Percentiles rank a stretch among this genome's conserved stretches.
Evolutionary conservation across 2,113 vertebrate species (phyloP).

Genomic region (Tautogolabrus adspersus): DNA sequence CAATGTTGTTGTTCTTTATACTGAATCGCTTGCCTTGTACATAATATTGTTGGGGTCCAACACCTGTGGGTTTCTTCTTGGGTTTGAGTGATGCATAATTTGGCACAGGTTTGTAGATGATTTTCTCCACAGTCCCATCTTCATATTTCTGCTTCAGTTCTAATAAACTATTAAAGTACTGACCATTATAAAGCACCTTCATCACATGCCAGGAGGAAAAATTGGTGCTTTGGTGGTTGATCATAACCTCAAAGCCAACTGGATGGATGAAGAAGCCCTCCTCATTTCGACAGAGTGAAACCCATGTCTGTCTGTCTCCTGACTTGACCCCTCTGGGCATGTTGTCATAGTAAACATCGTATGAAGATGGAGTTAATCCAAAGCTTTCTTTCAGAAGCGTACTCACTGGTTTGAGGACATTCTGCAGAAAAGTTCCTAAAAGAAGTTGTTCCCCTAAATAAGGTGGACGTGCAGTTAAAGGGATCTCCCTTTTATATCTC

Average conservation of each 20-base stretch:
- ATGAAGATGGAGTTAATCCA: not conserved
- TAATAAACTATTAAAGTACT: constrained; percentile 82
- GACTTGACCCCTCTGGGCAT: constrained; percentile 86
- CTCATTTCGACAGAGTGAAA: constrained; percentile 85
- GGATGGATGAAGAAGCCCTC: constrained; percentile 86
- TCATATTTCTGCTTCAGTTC: constrained; percentile 81
- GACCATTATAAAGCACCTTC: constrained; percentile 86
- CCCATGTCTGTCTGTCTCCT: constrained; percentile 89
- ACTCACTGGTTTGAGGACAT: constrained; percentile 26
- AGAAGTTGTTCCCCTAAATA: constrained; percentile 82
- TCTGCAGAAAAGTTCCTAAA: constrained; percentile 63
- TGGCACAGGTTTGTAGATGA: constrained; percentile 61
- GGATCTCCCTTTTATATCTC: constrained; percentile 75
- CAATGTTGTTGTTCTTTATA: constrained; percentile 83
- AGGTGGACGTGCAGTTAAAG: constrained; percentile 82
- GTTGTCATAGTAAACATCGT: constrained; percentile 49
- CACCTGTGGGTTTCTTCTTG: constrained; percentile 20
- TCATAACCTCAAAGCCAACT: constrained; percentile 89
- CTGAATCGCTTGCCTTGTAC: constrained; percentile 85
- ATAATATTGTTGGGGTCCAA: constrained; percentile 84
- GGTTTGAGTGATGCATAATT: constrained; percentile 85
- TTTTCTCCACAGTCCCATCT: constrained; percentile 69
- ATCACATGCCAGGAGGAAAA: constrained; percentile 82
- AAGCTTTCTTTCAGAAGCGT: constrained; percentile 85
- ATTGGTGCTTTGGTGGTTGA: constrained; percentile 85